These are phyloP conservation scores for Theristicus caerulescens DNA, from an alignment of 2,113 vertebrate genomes.

Conservation along the genomic window DNA sequence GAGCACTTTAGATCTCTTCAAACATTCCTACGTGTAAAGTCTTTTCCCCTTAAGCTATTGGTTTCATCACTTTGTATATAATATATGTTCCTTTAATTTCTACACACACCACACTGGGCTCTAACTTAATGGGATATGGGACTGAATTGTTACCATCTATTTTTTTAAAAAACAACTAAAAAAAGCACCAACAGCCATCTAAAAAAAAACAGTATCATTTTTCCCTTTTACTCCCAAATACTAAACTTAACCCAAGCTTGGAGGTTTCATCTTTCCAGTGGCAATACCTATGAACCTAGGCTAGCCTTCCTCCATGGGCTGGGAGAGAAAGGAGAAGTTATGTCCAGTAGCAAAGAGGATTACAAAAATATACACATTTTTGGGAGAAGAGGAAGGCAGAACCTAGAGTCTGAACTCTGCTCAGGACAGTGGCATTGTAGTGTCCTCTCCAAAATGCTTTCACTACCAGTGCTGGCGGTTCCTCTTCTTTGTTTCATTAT, in stretches of 20 bases:
- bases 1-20: constrained; percentile 25
- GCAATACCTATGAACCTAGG: constrained; percentile 26
- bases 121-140: constrained; percentile 48
- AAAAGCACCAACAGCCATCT: constrained; percentile 65
- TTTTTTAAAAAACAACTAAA: not conserved
- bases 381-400: constrained; percentile 25
- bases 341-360: constrained; percentile 50
- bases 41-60: constrained; percentile 23
- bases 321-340: constrained; percentile 45
- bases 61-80: constrained; percentile 2
- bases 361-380: constrained; percentile 69
- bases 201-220: constrained; percentile 50
- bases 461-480: not conserved
- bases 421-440: constrained; percentile 42
- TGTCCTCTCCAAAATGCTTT: constrained; percentile 52
- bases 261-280: constrained; percentile 30
- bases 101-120: constrained; percentile 41
- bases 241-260: constrained; percentile 33
- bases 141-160: constrained; percentile 38
- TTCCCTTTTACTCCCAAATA: constrained; percentile 64
- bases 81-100: constrained; percentile 15
- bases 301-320: constrained; percentile 21
- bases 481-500: constrained; percentile 64
- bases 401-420: constrained; percentile 33
- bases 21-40: not conserved